phyloP scores from a whole-genome alignment of 2,888 invertebrate genomes.

The Amiota mariae region DNA sequence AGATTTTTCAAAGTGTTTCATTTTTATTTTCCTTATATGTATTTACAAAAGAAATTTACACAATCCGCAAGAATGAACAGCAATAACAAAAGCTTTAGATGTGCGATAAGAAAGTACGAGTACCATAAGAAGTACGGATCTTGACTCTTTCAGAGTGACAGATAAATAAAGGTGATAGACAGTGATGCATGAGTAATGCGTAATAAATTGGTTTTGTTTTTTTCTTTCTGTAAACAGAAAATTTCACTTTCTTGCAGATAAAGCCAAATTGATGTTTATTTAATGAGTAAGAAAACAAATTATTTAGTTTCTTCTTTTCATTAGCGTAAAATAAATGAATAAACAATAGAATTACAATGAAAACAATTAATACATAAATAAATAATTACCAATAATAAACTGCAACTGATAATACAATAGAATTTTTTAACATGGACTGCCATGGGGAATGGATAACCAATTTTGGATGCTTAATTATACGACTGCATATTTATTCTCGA shows the following conservation, averaged over 20 bases:
- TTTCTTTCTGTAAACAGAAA: background rate
- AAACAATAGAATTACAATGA: background rate
- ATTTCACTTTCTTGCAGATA: conserved; percentile 25
- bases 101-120: background rate
- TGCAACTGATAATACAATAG: too few relatives aligned
- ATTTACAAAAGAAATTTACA: background rate
- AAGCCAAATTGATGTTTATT: background rate
- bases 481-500: too few relatives aligned
- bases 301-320: background rate
- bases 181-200: conserved; percentile 22
- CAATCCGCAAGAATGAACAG: background rate
- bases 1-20: background rate
- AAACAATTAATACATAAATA: too few relatives aligned
- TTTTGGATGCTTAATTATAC: too few relatives aligned
- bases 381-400: too few relatives aligned
- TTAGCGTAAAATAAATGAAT: conserved; percentile 7
- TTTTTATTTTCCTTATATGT: background rate
- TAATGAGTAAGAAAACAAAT: background rate
- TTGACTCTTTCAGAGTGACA: background rate
- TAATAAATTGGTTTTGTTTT: background rate
- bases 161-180: background rate
- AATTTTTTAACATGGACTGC: too few relatives aligned
- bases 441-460: too few relatives aligned
- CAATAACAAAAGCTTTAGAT: too few relatives aligned
- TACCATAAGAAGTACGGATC: too few relatives aligned